phyloP scores from a whole-genome alignment of 2,113 vertebrate species.

The Solea solea region DNA sequence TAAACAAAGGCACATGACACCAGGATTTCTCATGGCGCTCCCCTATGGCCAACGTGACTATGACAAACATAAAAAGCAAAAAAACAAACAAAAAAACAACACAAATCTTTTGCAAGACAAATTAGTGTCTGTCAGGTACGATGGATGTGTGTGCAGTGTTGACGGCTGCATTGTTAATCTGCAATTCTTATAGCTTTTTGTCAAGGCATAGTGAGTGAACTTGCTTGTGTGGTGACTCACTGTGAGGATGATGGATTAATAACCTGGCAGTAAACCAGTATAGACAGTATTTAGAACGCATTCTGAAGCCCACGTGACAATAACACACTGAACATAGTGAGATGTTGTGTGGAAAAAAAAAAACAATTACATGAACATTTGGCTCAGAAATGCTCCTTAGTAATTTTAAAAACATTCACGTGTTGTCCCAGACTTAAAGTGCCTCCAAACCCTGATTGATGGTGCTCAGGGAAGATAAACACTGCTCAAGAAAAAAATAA shows the following conservation, averaged over 20 bases:
- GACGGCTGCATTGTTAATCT: no score
- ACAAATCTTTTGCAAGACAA: no score
- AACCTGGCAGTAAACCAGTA: constrained; percentile 4
- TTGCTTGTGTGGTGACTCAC: not conserved
- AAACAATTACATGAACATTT: constrained; percentile 12
- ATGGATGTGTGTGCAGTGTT: no score
- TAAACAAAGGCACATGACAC: no score
- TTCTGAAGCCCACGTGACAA: not conserved
- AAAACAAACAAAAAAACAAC: no score
- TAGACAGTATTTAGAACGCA: not conserved
- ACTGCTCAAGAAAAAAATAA: constrained; percentile 25
- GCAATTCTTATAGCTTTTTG: not conserved
- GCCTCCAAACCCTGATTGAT: constrained; percentile 4
- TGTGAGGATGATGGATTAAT: not conserved
- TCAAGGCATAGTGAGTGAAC: not conserved
- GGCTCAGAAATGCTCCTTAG: not conserved
- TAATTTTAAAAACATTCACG: constrained; percentile 12
- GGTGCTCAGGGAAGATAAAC: constrained; percentile 37
- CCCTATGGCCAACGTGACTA: no score
- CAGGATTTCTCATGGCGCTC: no score
- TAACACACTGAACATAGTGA: not conserved
- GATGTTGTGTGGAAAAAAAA: constrained; percentile 7
- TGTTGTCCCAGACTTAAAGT: constrained; percentile 26
- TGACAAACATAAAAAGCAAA: no score
- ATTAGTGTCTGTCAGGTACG: no score